Evolutionary conservation across 2,888 invertebrate genomes (phyloP), one percentile per base, ranked within the genome.

Genomic region (Ditula angustiorana): DNA sequence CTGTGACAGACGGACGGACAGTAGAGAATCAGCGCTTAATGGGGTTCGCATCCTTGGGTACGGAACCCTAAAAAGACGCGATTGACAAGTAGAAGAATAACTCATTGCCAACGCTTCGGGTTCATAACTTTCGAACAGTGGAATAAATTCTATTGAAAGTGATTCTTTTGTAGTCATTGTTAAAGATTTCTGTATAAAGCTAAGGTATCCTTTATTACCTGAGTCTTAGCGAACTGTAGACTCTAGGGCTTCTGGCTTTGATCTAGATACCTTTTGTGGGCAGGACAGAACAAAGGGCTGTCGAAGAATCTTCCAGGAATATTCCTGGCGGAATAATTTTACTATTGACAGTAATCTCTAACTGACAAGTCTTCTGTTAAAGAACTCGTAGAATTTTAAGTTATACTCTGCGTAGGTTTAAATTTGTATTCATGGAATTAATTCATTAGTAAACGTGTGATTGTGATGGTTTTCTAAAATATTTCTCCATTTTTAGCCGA

Each of bases 221-320:
- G 28, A 16, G 28, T 26, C 13, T 47, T 24, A 1, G n/a, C 10
- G 28, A 49, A 16, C 1, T 35, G 8, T 28, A 10, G 16, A 49
- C 16, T 10, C 10, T 28, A 28, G 49, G 2, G 19, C 41, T 19
- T 19, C 16, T 19, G 2, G 4, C 47, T 47, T 47, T 49, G 47
- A 47, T 26, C 37, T 47, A 26, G 47, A 26, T 37, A n/a, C 46
- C 47, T 47, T 26, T 47, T 47, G 26, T 26, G 49, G 49, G 10
- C 41, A 19, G 5, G 28, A 49, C 26, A 28, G 28, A 5, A 49
- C 49, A 49, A 49, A 49, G 49, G 49, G 3, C 19, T 41, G 41
- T 41, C 19, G 41, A 41, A 41, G 10, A 10, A 16, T 41, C 41
- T 41, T 2, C 10, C 10, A 19, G 2, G 19, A 41, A 41, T 41